Base-by-base conservation (phyloP, 2,113 vertebrate species). In the Aythya baeri region DNA sequence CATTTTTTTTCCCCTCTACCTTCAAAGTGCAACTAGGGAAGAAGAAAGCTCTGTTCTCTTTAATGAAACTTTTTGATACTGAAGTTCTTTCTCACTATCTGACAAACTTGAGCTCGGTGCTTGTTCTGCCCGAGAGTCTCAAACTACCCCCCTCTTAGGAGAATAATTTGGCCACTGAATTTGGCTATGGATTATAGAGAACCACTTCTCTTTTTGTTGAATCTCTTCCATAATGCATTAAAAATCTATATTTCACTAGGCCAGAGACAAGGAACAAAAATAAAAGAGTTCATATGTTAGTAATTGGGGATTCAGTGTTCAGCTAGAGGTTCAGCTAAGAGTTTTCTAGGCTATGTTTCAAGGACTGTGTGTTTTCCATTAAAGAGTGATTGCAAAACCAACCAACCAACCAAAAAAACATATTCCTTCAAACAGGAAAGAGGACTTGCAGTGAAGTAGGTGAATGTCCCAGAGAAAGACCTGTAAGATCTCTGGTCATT, bases 81-180 rank as follows among this genome's bases (percentile, higher is more conserved):
- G 31, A 9, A 88, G 58, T 32, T 54, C 3, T 57, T 46, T 44
- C 41, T 55, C 31, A 16, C 14, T 34, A 4, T 54, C 31, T 72
- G 7, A 65, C 43, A 52, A 9, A 11, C 3, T 41, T 14, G 18
- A 57, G 32, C 27, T 75, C 31, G 36, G 4, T 43, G 34, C 3
- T 3, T 80, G 73, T 92, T 83, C 46, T 86, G 31, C 16, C 15
- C 32, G 17, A 44, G 50, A 2, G 11, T 46, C 34, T 54, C 63
- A 61, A 46, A 49, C 31, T 73, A 13, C 13, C 23, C n/a, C 5
- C 1, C 38, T 7, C 20, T 23, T 32, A 23, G 32, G 7, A 89
- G 7, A 85, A 18, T 21, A 2, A 0, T 2, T 1, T 49, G 50
- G 22, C 11, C 36, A 36, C 36, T 36, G 36, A 2, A 0, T 2